phyloP scores from a whole-genome alignment of 2,888 invertebrate species.

The Ommatoiulus sabulosus region DNA sequence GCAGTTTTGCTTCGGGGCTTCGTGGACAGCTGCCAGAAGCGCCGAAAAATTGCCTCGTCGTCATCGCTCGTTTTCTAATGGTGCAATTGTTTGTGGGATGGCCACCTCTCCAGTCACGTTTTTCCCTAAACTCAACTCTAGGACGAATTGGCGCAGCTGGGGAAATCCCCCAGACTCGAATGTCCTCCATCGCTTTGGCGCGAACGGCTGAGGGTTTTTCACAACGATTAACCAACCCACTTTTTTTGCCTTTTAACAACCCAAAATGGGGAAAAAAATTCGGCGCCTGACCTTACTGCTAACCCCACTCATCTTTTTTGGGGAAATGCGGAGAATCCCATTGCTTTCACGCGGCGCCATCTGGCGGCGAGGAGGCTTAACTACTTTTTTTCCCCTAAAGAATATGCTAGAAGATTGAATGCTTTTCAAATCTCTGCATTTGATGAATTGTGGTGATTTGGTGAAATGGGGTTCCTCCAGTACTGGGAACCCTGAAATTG shows the following conservation, averaged over 20 bases:
- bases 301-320: not conserved
- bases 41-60: not conserved
- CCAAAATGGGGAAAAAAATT: not conserved
- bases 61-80: not conserved
- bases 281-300: not conserved
- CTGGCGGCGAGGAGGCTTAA: no score
- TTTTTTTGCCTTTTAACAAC: not conserved
- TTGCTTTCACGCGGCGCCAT: not conserved
- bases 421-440: no score
- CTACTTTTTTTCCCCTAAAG: no score
- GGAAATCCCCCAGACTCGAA: not conserved
- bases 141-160: not conserved
- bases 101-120: not conserved
- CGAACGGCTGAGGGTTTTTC: not conserved
- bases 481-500: no score
- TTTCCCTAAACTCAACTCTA: not conserved
- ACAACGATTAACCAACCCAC: not conserved
- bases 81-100: constrained; percentile 2
- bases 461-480: no score
- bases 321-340: not conserved
- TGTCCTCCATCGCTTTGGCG: not conserved
- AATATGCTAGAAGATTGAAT: no score
- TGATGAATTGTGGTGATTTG: no score
- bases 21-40: no score
- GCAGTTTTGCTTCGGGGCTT: no score